Evolutionary conservation across 2,113 vertebrate species (phyloP).

Genomic region (Polypterus senegalus): DNA sequence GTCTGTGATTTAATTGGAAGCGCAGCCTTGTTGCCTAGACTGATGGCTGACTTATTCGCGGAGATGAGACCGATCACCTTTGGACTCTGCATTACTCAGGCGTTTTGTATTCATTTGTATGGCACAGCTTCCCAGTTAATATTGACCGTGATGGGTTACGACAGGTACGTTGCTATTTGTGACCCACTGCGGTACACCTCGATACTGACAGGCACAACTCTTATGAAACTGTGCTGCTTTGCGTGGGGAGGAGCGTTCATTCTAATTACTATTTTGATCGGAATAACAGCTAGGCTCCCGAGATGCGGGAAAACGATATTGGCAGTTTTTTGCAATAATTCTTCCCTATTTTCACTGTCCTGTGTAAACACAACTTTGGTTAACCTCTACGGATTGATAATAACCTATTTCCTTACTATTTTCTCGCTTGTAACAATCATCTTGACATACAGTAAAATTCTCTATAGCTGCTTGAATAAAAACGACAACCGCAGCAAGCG

Average conservation of each 20-base stretch:
- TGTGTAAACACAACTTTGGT: conserved; percentile 23
- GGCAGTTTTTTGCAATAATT: conserved; percentile 36
- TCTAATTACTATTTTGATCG: conserved; percentile 26
- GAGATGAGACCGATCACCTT: conserved; percentile 27
- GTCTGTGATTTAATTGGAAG: conserved; percentile 33
- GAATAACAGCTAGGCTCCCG: conserved; percentile 20
- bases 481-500: conserved; percentile 6
- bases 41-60: conserved; percentile 31
- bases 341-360: conserved; percentile 27
- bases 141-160: conserved; percentile 33
- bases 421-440: conserved; percentile 28
- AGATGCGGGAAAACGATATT: conserved; percentile 27
- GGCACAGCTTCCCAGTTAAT: conserved; percentile 24
- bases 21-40: conserved; percentile 21
- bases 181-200: conserved; percentile 32
- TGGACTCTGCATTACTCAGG: conserved; percentile 25
- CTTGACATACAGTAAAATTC: conserved; percentile 34
- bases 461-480: conserved; percentile 15
- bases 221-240: conserved; percentile 19
- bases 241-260: conserved; percentile 28
- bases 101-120: conserved; percentile 25
- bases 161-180: conserved; percentile 33
- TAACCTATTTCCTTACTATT: conserved; percentile 23
- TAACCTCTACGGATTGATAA: conserved; percentile 31
- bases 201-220: conserved; percentile 29